Base-by-base conservation (phyloP, 2,113 vertebrate species). In the Ranitomeya variabilis region DNA sequence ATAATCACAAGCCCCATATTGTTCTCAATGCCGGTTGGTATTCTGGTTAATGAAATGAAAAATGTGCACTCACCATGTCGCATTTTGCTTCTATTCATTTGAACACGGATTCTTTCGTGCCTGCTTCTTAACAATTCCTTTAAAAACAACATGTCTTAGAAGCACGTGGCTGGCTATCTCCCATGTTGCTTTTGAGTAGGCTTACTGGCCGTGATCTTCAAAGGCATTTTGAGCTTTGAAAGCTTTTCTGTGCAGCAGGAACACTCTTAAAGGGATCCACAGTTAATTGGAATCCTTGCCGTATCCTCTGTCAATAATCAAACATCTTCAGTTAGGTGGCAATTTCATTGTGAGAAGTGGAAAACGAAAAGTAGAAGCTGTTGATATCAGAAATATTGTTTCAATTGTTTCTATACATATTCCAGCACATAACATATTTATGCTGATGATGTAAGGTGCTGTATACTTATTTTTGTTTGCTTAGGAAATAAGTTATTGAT, bases 121-220 rank as follows among this genome's bases (percentile, higher is more conserved):
- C 79, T 37, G n/a, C 45, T 21, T 51, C 62, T 26, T 87, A 80
- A 80, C 76, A 87, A 82, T 66, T 80, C 54, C 37, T 87, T 87
- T 87, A 73, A 80, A 81, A 80, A 26, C 78, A 73, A 64, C 78
- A 71, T 81, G 79, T 37, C 52, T 60, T 87, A 74, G 79, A 81
- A 81, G 26, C 71, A 88, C n/a, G 55, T 83, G 87, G 60, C 59
- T 82, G 59, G 67, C 16, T 18, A 74, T 45, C 87, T 80, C 69
- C 26, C 62, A 82, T 45, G 71, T 37, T 78, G 87, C 80, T 78
- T 88, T 84, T 83, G 14, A 84, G 80, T 77, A 45, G 80, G 87
- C 71, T 88, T 77, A 31, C 71, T 88, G 45, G 80, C 73, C 45
- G 67, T 54, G 87, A 52, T 31, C 69, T 83, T 83, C 31, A 83